These are phyloP conservation scores for Pantherophis vulpinus DNA, from an alignment of 2,797 vertebrate genomes.

Conservation along the genomic window DNA sequence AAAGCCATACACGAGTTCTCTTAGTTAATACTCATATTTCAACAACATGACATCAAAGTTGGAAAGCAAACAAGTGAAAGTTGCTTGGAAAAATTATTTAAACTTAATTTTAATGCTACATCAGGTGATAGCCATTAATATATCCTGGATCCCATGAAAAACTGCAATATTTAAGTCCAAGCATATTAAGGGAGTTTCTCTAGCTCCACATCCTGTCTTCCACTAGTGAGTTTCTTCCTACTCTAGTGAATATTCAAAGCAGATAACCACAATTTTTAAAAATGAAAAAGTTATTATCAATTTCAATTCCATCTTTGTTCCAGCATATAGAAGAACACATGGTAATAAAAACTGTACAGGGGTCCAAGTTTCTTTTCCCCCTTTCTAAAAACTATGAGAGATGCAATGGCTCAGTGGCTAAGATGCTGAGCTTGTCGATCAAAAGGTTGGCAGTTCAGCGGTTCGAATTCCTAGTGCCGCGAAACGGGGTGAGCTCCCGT, in stretches of 20 bases:
- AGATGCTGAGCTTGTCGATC: too few species aligned
- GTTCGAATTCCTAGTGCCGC: too few species aligned
- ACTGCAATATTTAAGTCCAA: conserved; percentile 27
- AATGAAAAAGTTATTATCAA: conserved; percentile 52
- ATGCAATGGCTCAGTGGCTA: too few species aligned
- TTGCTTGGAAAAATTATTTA: conserved; percentile 49
- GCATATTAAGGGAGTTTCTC: conserved; percentile 36
- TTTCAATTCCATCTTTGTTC: conserved; percentile 35
- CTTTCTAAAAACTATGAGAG: conserved; percentile 16
- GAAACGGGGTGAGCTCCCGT: too few species aligned
- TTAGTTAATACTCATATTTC: conserved; percentile 32
- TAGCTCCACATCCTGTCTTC: neutral
- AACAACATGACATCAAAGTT: conserved; percentile 37
- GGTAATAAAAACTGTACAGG: conserved; percentile 6
- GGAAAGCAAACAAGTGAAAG: conserved; percentile 42
- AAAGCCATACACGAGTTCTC: conserved; percentile 30
- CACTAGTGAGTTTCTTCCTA: neutral
- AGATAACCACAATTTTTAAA: conserved; percentile 49
- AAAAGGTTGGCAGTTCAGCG: too few species aligned
- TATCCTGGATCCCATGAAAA: conserved; percentile 46
- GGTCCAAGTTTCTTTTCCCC: neutral
- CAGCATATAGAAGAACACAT: conserved; percentile 28
- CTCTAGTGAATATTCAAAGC: neutral
- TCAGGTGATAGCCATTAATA: conserved; percentile 34
- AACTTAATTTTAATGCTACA: conserved; percentile 50